phyloP scores from a whole-genome alignment of 1,140 invertebrate species.

The Drosophila yakuba region DNA sequence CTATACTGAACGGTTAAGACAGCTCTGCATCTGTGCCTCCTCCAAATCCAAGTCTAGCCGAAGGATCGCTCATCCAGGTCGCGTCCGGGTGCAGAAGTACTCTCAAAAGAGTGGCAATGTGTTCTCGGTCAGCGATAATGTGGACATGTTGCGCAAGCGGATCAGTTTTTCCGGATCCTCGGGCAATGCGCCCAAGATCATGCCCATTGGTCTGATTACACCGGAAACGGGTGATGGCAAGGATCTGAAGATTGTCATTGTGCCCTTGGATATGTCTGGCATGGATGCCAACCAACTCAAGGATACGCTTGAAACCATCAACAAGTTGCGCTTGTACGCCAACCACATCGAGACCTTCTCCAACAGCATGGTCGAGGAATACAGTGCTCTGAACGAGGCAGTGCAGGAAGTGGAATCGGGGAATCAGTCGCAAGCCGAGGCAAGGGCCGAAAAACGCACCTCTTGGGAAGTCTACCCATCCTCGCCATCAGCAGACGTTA shows the following conservation, averaged over 20 bases:
- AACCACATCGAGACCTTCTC: conserved; percentile 59
- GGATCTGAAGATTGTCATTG: conserved; percentile 73
- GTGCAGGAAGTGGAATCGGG: neutral
- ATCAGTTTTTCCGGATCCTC: conserved; percentile 51
- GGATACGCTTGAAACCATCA: conserved; percentile 55
- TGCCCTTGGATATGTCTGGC: conserved; percentile 62
- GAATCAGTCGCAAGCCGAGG: neutral
- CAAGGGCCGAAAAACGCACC: neutral
- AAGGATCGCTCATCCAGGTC: neutral
- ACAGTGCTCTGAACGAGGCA: conserved; percentile 13
- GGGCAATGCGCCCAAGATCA: neutral
- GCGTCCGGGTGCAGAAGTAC: conserved; percentile 42
- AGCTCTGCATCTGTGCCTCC: conserved; percentile 13
- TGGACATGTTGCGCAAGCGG: conserved; percentile 56
- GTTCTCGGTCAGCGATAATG: conserved; percentile 30
- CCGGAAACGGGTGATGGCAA: conserved; percentile 40
- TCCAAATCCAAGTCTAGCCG: neutral
- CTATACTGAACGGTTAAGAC: conserved; percentile 11
- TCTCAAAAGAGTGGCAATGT: conserved; percentile 31
- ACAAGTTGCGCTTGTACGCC: conserved; percentile 54
- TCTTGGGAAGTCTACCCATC: conserved; percentile 34
- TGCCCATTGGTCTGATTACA: conserved; percentile 63
- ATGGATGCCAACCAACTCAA: conserved; percentile 47
- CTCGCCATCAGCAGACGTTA: conserved; percentile 1
- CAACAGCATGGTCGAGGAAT: conserved; percentile 64